These are phyloP conservation scores for Bergia sp. DNA, from an alignment of 92 coral and sea anemone genomes.

Conservation along the genomic window DNA sequence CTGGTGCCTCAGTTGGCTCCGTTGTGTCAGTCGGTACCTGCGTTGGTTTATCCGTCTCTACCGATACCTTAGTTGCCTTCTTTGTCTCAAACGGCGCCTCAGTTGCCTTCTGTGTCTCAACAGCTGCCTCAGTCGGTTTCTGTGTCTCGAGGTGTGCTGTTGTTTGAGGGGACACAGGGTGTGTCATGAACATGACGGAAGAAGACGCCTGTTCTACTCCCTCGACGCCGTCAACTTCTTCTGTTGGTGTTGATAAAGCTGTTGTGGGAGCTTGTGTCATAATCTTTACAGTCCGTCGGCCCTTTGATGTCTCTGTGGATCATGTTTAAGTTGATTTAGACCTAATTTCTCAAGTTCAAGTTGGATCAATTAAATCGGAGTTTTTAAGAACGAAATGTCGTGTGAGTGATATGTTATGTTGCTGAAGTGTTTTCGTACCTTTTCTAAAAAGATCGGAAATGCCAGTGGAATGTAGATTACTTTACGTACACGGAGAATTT, in stretches of 20 bases:
- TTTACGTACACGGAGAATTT: not conserved
- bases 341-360: not conserved
- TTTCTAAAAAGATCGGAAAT: not conserved
- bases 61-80: not conserved
- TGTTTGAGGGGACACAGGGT: not conserved
- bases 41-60: not conserved
- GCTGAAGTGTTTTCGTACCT: not conserved
- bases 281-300: slow-evolving; percentile 20
- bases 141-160: not conserved
- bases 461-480: not conserved
- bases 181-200: slow-evolving; percentile 18
- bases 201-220: slow-evolving; percentile 28
- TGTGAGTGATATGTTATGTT: not conserved
- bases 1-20: not conserved
- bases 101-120: not conserved
- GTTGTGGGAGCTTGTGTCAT: slow-evolving; percentile 33
- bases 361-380: not conserved
- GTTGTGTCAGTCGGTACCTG: not conserved
- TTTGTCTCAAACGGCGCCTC: not conserved
- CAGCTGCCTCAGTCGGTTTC: not conserved
- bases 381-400: not conserved
- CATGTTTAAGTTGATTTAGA: not conserved
- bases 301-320: slow-evolving; percentile 35
- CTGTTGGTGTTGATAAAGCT: not conserved
- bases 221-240: slow-evolving; percentile 2